Conservation (phyloP, 2,888 invertebrate species). For the Lepidochitona cinerea region DNA sequence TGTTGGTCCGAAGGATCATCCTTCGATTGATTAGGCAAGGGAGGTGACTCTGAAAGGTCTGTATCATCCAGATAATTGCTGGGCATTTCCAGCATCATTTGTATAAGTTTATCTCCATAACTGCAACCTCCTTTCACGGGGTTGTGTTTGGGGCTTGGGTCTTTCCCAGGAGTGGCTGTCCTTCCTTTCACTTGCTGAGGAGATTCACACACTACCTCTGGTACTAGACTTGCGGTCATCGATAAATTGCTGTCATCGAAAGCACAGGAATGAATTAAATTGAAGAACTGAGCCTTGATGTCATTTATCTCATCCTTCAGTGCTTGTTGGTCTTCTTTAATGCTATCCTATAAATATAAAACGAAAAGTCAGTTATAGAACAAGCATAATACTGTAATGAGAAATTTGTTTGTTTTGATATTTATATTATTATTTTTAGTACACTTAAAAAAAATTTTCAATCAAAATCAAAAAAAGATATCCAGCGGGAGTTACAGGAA, state of each 20-base stretch:
- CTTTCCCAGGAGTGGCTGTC: neutral
- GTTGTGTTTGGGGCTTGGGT: neutral
- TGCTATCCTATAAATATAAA: slow-evolving; percentile 44
- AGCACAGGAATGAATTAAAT: slow-evolving; percentile 49
- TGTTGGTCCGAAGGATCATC: neutral
- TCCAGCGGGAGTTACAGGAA: no score
- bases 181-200: neutral
- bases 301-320: slow-evolving; percentile 50
- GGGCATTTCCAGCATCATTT: slow-evolving; percentile 10
- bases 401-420: no score
- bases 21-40: neutral
- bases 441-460: no score
- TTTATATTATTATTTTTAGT: no score
- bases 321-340: slow-evolving; percentile 44
- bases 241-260: slow-evolving; percentile 27
- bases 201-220: neutral
- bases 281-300: slow-evolving; percentile 49
- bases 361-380: neutral
- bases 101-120: slow-evolving; percentile 7
- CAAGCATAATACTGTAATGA: no score
- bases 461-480: no score
- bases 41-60: neutral
- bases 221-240: neutral
- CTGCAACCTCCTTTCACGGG: neutral
- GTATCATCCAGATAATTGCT: slow-evolving; percentile 6